Conservation (phyloP, 2,888 invertebrate genomes). For the Liodrosophila aerea region DNA sequence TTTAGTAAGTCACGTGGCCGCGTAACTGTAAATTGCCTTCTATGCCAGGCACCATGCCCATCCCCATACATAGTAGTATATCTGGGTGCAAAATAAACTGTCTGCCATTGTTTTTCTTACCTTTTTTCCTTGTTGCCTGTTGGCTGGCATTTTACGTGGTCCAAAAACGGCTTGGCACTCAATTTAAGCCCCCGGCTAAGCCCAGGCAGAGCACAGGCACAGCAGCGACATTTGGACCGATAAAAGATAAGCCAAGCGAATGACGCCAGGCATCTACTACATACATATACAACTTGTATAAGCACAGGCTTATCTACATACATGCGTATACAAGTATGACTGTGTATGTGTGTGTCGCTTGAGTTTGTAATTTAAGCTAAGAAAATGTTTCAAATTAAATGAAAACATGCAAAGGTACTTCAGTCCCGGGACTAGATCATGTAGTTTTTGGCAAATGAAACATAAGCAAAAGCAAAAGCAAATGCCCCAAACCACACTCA, state of each 20-base stretch:
- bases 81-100: constrained; percentile 50
- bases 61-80: neutral
- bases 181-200: constrained; percentile 54
- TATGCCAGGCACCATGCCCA: constrained; percentile 4
- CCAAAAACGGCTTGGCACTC: constrained; percentile 54
- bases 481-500: constrained; percentile 35
- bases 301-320: neutral
- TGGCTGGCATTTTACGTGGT: constrained; percentile 26
- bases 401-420: constrained; percentile 61
- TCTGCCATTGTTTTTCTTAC: constrained; percentile 36
- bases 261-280: constrained; percentile 25
- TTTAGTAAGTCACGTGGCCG: constrained; percentile 78
- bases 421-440: constrained; percentile 23
- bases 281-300: constrained; percentile 7
- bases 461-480: constrained; percentile 69
- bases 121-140: constrained; percentile 23
- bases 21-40: constrained; percentile 69
- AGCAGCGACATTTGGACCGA: constrained; percentile 41
- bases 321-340: neutral
- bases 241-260: constrained; percentile 45
- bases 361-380: constrained; percentile 66
- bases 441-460: constrained; percentile 75
- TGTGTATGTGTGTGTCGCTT: too few relatives aligned
- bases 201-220: constrained; percentile 12
- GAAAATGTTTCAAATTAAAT: constrained; percentile 77